Conservation (phyloP, 2,113 vertebrate genomes). For the Chloebia gouldiae region DNA sequence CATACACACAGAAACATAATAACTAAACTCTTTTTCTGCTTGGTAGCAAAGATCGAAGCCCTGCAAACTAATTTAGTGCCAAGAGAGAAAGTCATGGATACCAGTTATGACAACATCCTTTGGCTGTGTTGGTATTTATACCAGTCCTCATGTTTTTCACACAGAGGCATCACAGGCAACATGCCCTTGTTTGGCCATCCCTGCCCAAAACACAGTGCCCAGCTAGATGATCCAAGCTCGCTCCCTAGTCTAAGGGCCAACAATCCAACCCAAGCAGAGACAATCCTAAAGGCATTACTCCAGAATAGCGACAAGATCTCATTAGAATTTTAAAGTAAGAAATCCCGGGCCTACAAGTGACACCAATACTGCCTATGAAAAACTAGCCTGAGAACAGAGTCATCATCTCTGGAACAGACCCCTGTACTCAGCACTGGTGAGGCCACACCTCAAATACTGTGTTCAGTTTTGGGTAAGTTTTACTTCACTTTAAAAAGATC, state of each 20-base stretch:
- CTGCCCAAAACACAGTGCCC: not conserved
- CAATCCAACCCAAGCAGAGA: not conserved
- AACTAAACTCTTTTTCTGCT: not conserved
- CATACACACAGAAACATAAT: not conserved
- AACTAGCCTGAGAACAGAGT: not conserved
- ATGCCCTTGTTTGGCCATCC: not conserved
- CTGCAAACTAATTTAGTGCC: not conserved
- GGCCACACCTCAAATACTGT: not conserved
- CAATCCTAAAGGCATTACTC: conserved; percentile 4
- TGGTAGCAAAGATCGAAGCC: not conserved
- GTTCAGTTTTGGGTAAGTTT: not conserved
- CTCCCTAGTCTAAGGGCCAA: not conserved
- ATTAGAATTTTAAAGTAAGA: conserved; percentile 5
- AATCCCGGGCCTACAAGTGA: not conserved
- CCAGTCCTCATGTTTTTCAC: rapidly evolving
- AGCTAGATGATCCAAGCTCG: not conserved
- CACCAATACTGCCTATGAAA: not conserved
- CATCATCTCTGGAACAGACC: rapidly evolving
- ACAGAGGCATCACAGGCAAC: not conserved
- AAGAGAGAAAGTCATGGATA: not conserved
- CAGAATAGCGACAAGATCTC: not conserved
- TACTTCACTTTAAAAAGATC: not conserved
- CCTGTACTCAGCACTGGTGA: not conserved
- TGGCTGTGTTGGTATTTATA: rapidly evolving
- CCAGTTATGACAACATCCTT: rapidly evolving